These are phyloP conservation scores for Ptychochromis oligacanthus DNA, from an alignment of 2,113 vertebrate species.

Conservation along the genomic window DNA sequence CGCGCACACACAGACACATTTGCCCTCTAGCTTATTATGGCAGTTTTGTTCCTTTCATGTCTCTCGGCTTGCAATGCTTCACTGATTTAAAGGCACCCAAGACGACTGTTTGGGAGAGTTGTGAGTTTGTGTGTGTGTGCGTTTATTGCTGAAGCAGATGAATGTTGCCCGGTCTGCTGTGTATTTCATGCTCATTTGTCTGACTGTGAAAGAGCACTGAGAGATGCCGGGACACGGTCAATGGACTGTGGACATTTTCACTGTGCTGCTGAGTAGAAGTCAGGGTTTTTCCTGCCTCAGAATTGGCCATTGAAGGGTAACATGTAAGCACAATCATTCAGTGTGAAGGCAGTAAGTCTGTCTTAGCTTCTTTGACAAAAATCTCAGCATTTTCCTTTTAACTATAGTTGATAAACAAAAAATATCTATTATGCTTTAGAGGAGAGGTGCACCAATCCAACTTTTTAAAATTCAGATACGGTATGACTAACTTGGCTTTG, in stretches of 20 bases:
- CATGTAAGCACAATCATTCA: not conserved
- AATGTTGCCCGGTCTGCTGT: not conserved
- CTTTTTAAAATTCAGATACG: accelerated
- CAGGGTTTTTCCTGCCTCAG: too few species aligned
- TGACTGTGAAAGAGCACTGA: conserved; percentile 6
- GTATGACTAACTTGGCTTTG: accelerated
- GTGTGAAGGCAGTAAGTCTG: accelerated
- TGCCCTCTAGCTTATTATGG: conserved; percentile 2
- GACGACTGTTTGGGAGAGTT: not conserved
- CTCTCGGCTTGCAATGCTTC: not conserved
- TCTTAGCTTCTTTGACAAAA: not conserved
- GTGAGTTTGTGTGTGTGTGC: not conserved
- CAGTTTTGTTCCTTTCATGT: conserved; percentile 2
- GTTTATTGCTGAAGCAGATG: conserved; percentile 3
- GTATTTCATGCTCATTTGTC: conserved; percentile 33
- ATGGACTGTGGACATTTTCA: not conserved
- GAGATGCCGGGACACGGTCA: conserved; percentile 1
- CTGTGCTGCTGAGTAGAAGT: not conserved
- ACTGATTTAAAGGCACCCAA: conserved; percentile 33
- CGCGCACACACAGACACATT: not conserved
- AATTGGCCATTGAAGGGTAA: not conserved
- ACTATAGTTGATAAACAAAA: accelerated
- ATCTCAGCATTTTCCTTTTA: not conserved
- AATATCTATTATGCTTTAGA: not conserved
- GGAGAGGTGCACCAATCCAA: accelerated